Evolutionary conservation across 2,888 invertebrate species (phyloP), one percentile per base, ranked within the genome.

Genomic region (Melolontha melolontha): DNA sequence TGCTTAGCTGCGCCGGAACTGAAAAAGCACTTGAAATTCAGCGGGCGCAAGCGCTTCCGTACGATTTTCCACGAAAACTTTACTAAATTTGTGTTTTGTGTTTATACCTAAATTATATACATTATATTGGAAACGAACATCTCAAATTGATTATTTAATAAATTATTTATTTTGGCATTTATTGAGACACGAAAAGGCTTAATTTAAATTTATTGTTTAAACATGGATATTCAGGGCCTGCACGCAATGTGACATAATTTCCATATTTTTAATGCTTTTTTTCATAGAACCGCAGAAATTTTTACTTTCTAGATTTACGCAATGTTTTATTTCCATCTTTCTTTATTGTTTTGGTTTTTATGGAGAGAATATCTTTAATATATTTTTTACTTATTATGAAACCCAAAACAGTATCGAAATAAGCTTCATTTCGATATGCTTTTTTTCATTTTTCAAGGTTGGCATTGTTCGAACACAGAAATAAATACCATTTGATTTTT

Each of bases 1-100:
- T 64, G 71, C 67, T 71, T 66, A 42, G 52, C 65, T 57, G 44
- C 54, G 66, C 69, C 41, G 54, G 67, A 69, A 69, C 67, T 69
- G 69, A 69, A 71, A 71, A 70, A 63, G 64, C 67, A 55, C 67
- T 69, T 67, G 62, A 34, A 52, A 39, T 49, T n/a, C 39, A 42
- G 50, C 54, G 39, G 52, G 71, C 71, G 69, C 71, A 71, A 65
- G 69, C 71, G 71, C 67, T 34, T 51, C 29, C 34, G 7, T 34
- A 34, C 47, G 47, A 14, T 62, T 62, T 62, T 62, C 59, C 42
- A 62, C 17, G 42, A 47, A 62, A 49, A 42, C 40, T 59, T 62
- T 62, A 22, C 47, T n/a, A 14, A 29, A n/a, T 34, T 11, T 47
- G 29, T 34, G 16, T 39, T 62, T 62, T 8, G 10, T 34, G 14